Evolutionary conservation across 2,888 invertebrate species (phyloP).

Genomic region (Acrocyrtus sp.): DNA sequence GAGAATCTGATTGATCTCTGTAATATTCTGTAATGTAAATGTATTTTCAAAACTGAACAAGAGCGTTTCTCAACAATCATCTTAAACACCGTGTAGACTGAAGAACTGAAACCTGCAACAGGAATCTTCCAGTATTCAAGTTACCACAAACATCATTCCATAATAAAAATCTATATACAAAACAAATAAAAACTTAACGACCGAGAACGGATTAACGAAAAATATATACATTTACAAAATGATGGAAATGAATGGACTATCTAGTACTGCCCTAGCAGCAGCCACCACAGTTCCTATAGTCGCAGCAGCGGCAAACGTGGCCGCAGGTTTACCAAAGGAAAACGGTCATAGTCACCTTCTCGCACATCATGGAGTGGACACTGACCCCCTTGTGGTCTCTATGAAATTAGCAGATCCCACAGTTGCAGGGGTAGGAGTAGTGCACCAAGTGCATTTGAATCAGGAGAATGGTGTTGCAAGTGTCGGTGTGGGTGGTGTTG

Average conservation of each 20-base stretch:
- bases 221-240: slow-evolving; percentile 15
- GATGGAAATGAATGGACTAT: slow-evolving; percentile 47
- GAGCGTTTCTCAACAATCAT: background rate
- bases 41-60: no score
- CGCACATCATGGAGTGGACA: slow-evolving; percentile 21
- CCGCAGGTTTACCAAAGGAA: slow-evolving; percentile 27
- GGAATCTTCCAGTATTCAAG: slow-evolving; percentile 52
- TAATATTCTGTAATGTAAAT: background rate
- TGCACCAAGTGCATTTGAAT: slow-evolving; percentile 21
- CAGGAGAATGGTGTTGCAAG: slow-evolving; percentile 26
- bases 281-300: slow-evolving; percentile 23
- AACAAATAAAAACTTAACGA: slow-evolving; percentile 19
- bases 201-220: no score
- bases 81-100: slow-evolving; percentile 36
- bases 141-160: slow-evolving; percentile 47
- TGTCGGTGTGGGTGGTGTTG: no score
- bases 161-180: no score
- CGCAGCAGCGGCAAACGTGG: slow-evolving; percentile 20
- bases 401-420: slow-evolving; percentile 32
- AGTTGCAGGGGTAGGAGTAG: slow-evolving; percentile 5
- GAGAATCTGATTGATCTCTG: slow-evolving; percentile 27
- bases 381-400: slow-evolving; percentile 29
- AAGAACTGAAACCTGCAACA: slow-evolving; percentile 43
- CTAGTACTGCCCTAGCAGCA: slow-evolving; percentile 28
- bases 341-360: slow-evolving; percentile 31